Base-by-base conservation (phyloP, 2,888 invertebrate genomes). In the Phania funesta region DNA sequence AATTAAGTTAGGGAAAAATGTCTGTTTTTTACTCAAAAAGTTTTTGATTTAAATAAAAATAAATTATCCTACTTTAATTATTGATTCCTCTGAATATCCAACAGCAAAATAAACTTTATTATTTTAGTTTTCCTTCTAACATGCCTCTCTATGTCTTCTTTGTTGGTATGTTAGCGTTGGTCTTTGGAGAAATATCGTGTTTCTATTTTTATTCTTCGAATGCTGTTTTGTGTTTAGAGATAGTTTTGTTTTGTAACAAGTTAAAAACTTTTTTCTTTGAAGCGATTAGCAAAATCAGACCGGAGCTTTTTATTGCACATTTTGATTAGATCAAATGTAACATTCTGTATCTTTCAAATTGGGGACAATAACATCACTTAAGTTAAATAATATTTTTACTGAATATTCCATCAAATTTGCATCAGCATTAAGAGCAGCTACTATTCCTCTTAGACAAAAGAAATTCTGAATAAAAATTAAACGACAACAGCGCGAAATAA, bases 11-110 rank as follows among this genome's bases (percentile, higher is more conserved):
- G n/a, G n/a, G n/a, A n/a, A n/a, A n/a, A n/a, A n/a, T n/a, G n/a
- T n/a, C n/a, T n/a, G n/a, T n/a, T n/a, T n/a, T n/a, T n/a, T n/a
- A n/a, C n/a, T 35, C 9, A 6, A 32, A 35, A 35, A 11, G 8
- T 35, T 35, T 6, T 35, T 13, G 13, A 35, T 35, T 9, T 2
- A 38, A 38, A 13, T 11, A 11, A 54, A 65, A 78, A 16, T 29
- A 78, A 79, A 75, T 80, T 80, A 75, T 75, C 32, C 62, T 29
- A 75, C 16, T 64, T 70, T 18, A 24, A 20, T 58, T 35, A 46
- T 58, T 56, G 58, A 80, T 70, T 75, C 9, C 38, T 48, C 26
- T 16, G 46, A 60, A 60, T 68, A n/a, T n/a, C n/a, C n/a, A n/a
- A n/a, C n/a, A 11, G 65, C 9, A 67, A 8, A 46, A 9, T 18